These are phyloP conservation scores for Calycopis cecrops DNA, from an alignment of 1,140 invertebrate genomes.

Conservation along the genomic window DNA sequence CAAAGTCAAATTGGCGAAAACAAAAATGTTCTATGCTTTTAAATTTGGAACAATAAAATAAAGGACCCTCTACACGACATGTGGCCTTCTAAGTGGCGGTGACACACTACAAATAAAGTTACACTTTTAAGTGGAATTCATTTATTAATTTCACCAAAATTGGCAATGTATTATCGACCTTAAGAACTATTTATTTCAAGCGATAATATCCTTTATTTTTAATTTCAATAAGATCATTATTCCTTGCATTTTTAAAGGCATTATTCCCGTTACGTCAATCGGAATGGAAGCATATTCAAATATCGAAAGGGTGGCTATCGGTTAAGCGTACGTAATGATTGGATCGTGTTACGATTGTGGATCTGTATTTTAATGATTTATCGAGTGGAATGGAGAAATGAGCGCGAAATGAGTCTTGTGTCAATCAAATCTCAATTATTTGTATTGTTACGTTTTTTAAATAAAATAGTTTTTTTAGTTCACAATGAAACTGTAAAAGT, in stretches of 20 bases:
- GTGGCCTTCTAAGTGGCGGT: conserved; percentile 70
- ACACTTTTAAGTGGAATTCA: conserved; percentile 61
- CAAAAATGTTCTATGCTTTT: conserved; percentile 34
- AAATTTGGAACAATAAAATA: conserved; percentile 49
- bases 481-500: neutral
- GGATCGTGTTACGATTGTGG: conserved; percentile 40
- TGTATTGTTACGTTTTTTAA: neutral
- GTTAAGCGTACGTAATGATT: conserved; percentile 72
- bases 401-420: conserved; percentile 13
- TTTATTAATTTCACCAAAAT: conserved; percentile 38
- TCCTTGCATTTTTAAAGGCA: conserved; percentile 13
- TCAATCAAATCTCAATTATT: conserved; percentile 5
- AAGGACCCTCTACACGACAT: conserved; percentile 68
- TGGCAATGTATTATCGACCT: conserved; percentile 25
- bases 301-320: conserved; percentile 59
- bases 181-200: conserved; percentile 18
- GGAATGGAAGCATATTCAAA: conserved; percentile 67
- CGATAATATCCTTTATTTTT: conserved; percentile 17
- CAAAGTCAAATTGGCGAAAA: conserved; percentile 27
- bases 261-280: conserved; percentile 47
- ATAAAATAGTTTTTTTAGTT: neutral
- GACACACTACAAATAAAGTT: conserved; percentile 72
- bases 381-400: conserved; percentile 19
- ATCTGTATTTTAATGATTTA: conserved; percentile 58
- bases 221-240: conserved; percentile 17